Evolutionary conservation across 2,113 vertebrate species (phyloP), one percentile per base, ranked within the genome.

Genomic region (Haemorhous mexicanus): DNA sequence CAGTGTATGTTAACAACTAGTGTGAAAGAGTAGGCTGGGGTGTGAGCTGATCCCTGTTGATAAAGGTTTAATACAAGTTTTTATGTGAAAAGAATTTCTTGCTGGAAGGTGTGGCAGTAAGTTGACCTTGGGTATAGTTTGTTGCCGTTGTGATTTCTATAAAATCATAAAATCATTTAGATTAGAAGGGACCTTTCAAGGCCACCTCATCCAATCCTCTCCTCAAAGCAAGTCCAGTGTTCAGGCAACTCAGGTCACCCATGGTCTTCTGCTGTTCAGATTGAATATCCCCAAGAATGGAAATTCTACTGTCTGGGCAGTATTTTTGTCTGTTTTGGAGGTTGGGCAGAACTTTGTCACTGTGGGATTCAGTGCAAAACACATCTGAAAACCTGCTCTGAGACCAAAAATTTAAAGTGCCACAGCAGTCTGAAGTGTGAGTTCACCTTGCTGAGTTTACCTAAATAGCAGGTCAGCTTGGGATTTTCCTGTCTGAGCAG

Each of bases 131-230:
- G 72, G 47, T 39, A 53, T 10, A 18, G 43, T 66, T 90, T 74
- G 35, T 61, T 83, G 63, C 63, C 4, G 46, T 87, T 92, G 23
- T 28, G 50, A 35, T 69, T 75, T 50, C 7, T 44, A 9, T 73
- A 30, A 44, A 47, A 72, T 90, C 82, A 70, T 97, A 97, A 96
- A 97, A 83, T 89, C 53, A 94, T 95, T 92, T 85, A 93, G 89
- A 93, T 95, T 80, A 66, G 55, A 87, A 58, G 32, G 28, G 3
- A 21, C 11, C 10, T 64, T n/a, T 78, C 46, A 37, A 88, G 59
- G 46, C 77, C 32, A 49, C 17, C 24, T 62, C 50, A 30, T 46
- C 50, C 72, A 69, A 0, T 39, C 47, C 28, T 69, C 39, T 76
- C 35, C 55, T 58, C 50, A 8, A 8, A 78, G 74, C 87, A 78